Percentiles rank a stretch among this genome's conserved stretches.
Conservation (phyloP, 30 jellyfish, hydroid and myxozoan species). For the Hydra vulgaris region DNA sequence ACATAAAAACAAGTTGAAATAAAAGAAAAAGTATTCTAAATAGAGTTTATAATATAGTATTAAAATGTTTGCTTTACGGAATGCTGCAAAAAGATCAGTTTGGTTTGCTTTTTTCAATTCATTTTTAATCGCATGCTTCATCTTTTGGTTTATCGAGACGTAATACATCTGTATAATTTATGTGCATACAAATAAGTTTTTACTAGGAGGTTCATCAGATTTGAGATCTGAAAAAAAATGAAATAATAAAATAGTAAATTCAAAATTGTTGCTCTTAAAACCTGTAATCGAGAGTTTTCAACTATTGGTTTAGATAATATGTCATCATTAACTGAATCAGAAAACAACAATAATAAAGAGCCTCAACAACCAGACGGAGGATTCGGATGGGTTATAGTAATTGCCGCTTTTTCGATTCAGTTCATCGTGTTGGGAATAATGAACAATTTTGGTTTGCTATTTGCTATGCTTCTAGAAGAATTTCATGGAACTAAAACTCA, state of each 20-base stretch:
- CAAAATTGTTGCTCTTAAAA: not conserved
- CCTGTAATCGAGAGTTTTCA: not conserved
- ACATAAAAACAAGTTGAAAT: too few species aligned
- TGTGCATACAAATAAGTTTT: not conserved
- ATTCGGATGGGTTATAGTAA: conserved; percentile 83
- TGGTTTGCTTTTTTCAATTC: not conserved
- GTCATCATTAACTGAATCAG: not conserved
- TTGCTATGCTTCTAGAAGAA: conserved; percentile 72
- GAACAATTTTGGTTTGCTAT: conserved; percentile 89
- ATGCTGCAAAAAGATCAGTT: not conserved
- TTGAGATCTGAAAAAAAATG: not conserved
- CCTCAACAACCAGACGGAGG: conserved; percentile 90
- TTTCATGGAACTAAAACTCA: conserved; percentile 59
- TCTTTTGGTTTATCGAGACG: not conserved
- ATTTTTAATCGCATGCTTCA: not conserved
- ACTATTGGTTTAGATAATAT: not conserved
- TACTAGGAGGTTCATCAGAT: not conserved
- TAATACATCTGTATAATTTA: not conserved
- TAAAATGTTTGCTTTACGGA: not conserved
- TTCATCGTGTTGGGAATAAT: conserved; percentile 85
- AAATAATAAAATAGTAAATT: too few species aligned
- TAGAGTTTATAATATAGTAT: not conserved
- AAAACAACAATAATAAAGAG: not conserved
- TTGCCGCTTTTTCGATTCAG: conserved; percentile 92
- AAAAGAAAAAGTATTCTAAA: not conserved